phyloP scores from a whole-genome alignment of 2,113 vertebrate genomes.

The Mixornis gularis region DNA sequence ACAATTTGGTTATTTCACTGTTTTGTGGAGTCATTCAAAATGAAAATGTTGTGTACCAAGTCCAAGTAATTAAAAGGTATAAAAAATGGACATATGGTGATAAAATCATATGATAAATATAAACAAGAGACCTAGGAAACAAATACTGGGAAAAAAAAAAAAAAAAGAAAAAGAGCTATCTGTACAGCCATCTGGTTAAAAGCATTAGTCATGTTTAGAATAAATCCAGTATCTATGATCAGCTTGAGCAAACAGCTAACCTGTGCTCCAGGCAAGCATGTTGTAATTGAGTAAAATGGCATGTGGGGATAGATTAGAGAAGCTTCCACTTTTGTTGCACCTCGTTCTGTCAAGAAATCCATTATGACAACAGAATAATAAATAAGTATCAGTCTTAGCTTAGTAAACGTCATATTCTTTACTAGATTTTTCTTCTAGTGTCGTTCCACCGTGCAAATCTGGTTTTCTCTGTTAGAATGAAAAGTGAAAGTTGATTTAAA shows the following conservation, averaged over 20 bases:
- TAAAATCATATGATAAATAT: background rate
- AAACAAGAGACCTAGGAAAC: background rate
- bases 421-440: slow-evolving; percentile 8
- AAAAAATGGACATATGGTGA: background rate
- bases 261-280: background rate
- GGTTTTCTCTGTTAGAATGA: background rate
- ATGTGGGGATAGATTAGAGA: background rate
- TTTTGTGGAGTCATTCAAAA: background rate
- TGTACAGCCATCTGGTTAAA: background rate
- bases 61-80: background rate
- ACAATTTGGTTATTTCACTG: background rate
- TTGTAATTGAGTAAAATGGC: background rate
- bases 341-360: background rate
- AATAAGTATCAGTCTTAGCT: background rate
- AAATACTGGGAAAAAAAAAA: background rate
- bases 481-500: background rate
- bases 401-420: background rate
- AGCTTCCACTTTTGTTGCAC: background rate
- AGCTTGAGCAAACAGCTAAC: background rate
- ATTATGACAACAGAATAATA: background rate
- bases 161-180: background rate
- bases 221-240: background rate
- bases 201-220: background rate
- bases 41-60: background rate
- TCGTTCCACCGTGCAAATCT: background rate